Conservation (phyloP, 2,888 invertebrate genomes). For the Adelphocoris suturalis region DNA sequence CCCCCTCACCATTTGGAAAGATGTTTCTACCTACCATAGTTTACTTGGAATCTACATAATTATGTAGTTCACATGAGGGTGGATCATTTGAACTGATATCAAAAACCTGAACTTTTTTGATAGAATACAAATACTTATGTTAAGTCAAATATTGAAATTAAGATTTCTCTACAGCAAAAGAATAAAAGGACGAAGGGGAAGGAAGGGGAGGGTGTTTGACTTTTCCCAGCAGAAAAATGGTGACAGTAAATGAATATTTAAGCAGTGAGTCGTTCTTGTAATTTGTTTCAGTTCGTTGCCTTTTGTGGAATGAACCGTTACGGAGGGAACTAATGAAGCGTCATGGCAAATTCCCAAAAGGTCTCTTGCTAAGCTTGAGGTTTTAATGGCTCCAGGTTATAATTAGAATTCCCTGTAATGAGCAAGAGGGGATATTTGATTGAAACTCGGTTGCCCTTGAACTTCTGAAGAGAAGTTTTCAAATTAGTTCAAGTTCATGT, state of each 20-base stretch:
- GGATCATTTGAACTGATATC: no score
- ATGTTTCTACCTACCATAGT: no score
- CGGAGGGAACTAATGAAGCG: constrained; percentile 33
- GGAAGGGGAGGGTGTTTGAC: no score
- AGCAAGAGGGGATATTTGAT: background rate
- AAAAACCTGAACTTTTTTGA: no score
- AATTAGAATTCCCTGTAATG: background rate
- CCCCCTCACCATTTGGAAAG: no score
- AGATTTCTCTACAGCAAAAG: no score
- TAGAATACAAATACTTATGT: no score
- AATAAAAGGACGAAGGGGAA: no score
- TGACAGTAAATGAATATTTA: background rate
- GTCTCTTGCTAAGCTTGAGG: background rate
- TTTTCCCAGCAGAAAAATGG: no score
- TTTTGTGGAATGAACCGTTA: background rate
- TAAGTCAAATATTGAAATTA: no score
- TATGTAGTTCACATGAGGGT: no score
- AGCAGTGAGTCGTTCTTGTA: background rate
- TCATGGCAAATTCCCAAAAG: constrained; percentile 42
- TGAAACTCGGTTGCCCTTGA: background rate
- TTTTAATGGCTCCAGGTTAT: constrained; percentile 14
- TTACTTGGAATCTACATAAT: no score
- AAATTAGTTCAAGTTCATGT: background rate
- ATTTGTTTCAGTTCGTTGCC: background rate
- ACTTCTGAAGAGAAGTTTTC: background rate